Conservation (phyloP, 2,797 vertebrate species). For the Arctocebus calabarensis region DNA sequence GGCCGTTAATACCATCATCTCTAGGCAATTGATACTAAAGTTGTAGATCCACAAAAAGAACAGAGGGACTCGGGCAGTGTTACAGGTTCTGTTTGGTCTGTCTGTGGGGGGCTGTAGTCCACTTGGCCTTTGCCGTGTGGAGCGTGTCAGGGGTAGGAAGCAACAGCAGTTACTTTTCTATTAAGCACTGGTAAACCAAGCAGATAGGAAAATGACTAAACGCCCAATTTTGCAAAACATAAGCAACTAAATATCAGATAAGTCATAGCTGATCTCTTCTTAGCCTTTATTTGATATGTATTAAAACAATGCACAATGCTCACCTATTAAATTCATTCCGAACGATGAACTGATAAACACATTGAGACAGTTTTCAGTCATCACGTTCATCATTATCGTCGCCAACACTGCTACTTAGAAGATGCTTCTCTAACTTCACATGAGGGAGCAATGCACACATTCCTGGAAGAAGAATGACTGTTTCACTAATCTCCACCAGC, state of each 20-base stretch:
- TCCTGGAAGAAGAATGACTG: neutral
- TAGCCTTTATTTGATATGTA: neutral
- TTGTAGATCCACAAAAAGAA: neutral
- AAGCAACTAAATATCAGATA: neutral
- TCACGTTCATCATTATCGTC: neutral
- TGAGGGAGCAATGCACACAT: neutral
- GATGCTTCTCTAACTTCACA: neutral
- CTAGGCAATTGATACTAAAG: neutral
- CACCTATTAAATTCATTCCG: neutral
- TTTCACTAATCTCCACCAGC: neutral
- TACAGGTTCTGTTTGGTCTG: neutral
- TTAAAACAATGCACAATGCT: neutral
- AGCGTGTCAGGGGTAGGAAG: no score
- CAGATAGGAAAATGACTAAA: neutral
- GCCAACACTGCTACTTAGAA: neutral
- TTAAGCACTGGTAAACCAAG: constrained; percentile 26
- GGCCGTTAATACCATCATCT: neutral
- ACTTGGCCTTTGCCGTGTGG: neutral
- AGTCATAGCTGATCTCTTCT: neutral
- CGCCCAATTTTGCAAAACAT: constrained; percentile 29
- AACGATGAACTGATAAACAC: neutral
- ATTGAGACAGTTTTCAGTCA: neutral
- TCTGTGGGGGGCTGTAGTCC: neutral
- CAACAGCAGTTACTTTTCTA: neutral
- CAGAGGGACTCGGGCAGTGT: neutral